Evolutionary conservation across 2,888 invertebrate genomes (phyloP), one percentile per base, ranked within the genome.

Genomic region (Brenthis ino): DNA sequence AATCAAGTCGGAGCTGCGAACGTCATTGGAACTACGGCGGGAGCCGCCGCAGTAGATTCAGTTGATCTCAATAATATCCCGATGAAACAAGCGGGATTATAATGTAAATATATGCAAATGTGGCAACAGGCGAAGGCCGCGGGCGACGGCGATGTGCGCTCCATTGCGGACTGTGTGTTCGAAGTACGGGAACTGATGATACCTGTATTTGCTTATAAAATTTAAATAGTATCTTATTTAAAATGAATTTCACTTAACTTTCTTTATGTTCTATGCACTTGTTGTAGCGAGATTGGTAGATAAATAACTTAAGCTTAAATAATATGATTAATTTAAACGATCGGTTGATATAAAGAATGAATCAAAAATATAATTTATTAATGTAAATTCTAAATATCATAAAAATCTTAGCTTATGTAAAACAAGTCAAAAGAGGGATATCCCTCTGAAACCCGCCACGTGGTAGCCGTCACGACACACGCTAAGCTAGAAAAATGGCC

Each of bases 81-180:
- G 77, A 76, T 76, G 75, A 55, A 83, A 82, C 83, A 82, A 81
- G 83, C 78, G 75, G 83, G 86, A 88, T 87, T 87, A 88, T 85
- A 80, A 89, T 88, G 89, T 87, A 87, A 91, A 89, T 88, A 78
- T 88, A 90, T 91, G 90, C 85, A 82, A 89, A 89, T 86, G 76
- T 60, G 71, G 69, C 74, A 80, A 80, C 82, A 82, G 80, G 69
- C 77, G 73, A 71, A 74, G 73, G 74, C 73, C 37, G 75, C 76
- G 76, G 76, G 78, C 77, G 77, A 73, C 75, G 77, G 77, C 82
- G 79, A 79, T 80, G 78, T 80, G 78, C 74, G 69, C 68, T 13
- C 13, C 24, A 13, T 1, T 6, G 24, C 4, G 33, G 1, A 51
- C 51, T 5, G n/a, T 54, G 24, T 16, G 20, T 8, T 11, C 37